Evolutionary conservation across 2,797 vertebrate genomes (phyloP).

Genomic region (Oryzias sinensis): DNA sequence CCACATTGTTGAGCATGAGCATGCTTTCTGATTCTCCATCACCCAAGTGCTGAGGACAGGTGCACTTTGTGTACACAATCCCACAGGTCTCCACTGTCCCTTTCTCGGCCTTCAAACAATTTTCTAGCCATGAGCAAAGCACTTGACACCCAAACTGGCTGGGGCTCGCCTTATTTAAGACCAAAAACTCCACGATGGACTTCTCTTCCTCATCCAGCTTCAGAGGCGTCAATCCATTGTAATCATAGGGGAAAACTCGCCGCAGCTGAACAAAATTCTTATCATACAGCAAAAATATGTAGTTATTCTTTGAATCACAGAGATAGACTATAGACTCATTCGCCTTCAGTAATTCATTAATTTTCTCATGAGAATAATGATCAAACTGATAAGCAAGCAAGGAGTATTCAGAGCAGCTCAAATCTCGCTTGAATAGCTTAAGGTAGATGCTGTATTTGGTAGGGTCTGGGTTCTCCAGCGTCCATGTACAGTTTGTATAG

Average conservation of each 20-base stretch:
- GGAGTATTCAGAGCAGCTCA: constrained; percentile 97
- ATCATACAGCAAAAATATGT: constrained; percentile 98
- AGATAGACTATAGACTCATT: constrained; percentile 98
- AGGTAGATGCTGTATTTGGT: constrained; percentile 99
- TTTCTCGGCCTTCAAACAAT: constrained; percentile 97
- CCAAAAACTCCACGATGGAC: constrained; percentile 97
- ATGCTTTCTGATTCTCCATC: constrained; percentile 93
- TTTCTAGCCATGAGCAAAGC: constrained; percentile 98
- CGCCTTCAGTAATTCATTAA: constrained; percentile 95
- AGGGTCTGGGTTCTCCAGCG: constrained; percentile 99
- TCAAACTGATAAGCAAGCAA: constrained; percentile 99
- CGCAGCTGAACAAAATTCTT: constrained; percentile 99
- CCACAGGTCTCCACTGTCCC: constrained; percentile 95
- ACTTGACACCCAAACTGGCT: constrained; percentile 99
- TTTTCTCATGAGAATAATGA: constrained; percentile 99
- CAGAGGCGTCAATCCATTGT: constrained; percentile 89
- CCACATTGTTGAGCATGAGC: constrained; percentile 95
- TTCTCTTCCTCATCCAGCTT: constrained; percentile 91
- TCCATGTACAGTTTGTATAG: constrained; percentile 99
- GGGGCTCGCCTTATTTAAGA: constrained; percentile 98
- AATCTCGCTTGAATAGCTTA: constrained; percentile 99
- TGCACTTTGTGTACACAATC: constrained; percentile 98
- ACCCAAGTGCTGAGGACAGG: constrained; percentile 97
- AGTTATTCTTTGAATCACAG: constrained; percentile 94
- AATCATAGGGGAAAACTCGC: constrained; percentile 90